Evolutionary conservation across 2,113 vertebrate genomes (phyloP).

Genomic region (Macaca mulatta): DNA sequence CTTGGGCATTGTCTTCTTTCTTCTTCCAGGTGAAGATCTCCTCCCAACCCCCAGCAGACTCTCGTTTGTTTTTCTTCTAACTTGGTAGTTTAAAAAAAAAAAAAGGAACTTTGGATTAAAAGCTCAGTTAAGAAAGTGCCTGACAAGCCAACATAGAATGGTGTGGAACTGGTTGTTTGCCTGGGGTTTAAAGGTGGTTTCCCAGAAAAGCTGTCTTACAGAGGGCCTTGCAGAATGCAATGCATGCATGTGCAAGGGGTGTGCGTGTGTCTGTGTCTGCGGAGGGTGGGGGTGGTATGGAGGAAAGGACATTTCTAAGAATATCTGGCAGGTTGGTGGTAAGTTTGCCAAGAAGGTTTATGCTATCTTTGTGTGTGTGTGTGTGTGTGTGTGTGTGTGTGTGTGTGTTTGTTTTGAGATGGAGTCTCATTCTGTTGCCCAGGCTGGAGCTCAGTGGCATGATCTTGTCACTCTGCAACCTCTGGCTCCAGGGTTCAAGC

Average conservation of each 20-base stretch:
- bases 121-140: background rate
- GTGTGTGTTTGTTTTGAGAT: too few relatives aligned
- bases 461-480: too few relatives aligned
- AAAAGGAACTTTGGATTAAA: background rate
- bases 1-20: background rate
- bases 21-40: background rate
- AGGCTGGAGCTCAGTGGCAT: too few relatives aligned
- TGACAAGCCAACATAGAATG: background rate
- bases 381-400: too few relatives aligned
- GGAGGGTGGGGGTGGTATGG: background rate
- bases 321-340: slow-evolving; percentile 74
- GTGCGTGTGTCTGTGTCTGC: background rate
- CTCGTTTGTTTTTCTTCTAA: background rate
- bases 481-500: too few relatives aligned
- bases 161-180: background rate
- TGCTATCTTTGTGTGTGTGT: slow-evolving; percentile 71
- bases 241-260: background rate
- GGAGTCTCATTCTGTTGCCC: too few relatives aligned
- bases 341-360: slow-evolving; percentile 79
- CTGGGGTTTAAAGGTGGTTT: background rate
- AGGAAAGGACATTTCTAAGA: slow-evolving; percentile 82
- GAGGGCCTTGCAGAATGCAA: background rate
- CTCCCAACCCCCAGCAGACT: background rate
- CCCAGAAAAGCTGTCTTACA: background rate
- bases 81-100: background rate